These are phyloP conservation scores for Dryobota labecula DNA, from an alignment of 2,888 invertebrate genomes.

Conservation along the genomic window DNA sequence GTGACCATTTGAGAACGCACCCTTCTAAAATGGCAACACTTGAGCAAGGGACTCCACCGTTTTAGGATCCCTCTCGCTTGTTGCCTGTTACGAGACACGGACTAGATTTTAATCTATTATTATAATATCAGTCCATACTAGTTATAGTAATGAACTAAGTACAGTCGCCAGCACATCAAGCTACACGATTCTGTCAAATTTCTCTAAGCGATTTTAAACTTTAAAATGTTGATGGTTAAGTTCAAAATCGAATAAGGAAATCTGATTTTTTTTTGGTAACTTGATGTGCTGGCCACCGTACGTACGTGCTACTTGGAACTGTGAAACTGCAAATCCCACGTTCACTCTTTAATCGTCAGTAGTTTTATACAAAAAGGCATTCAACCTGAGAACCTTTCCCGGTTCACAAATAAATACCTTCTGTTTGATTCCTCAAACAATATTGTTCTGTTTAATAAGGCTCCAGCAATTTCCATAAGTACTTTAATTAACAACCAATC, in stretches of 20 bases:
- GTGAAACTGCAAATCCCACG: background rate
- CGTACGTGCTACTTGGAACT: background rate
- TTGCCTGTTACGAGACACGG: background rate
- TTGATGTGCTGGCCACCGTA: too few species aligned
- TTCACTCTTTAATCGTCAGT: background rate
- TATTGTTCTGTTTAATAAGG: background rate
- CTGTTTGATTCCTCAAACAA: background rate
- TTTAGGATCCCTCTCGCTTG: background rate
- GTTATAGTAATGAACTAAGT: background rate
- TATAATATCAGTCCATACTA: background rate
- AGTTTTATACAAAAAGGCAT: background rate
- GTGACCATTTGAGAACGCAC: background rate
- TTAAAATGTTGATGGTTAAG: too few species aligned
- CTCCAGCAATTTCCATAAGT: background rate
- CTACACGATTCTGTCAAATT: too few species aligned
- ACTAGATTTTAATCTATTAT: background rate
- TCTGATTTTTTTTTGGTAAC: too few species aligned
- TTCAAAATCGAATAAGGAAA: too few species aligned
- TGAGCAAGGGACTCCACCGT: background rate
- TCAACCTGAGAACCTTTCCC: background rate
- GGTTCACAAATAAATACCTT: background rate
- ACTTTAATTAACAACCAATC: slow-evolving; percentile 48
- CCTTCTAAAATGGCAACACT: background rate
- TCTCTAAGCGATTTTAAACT: too few species aligned
- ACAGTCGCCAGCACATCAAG: too few species aligned